phyloP scores from a whole-genome alignment of 2,888 invertebrate genomes.

The Muscina levida region DNA sequence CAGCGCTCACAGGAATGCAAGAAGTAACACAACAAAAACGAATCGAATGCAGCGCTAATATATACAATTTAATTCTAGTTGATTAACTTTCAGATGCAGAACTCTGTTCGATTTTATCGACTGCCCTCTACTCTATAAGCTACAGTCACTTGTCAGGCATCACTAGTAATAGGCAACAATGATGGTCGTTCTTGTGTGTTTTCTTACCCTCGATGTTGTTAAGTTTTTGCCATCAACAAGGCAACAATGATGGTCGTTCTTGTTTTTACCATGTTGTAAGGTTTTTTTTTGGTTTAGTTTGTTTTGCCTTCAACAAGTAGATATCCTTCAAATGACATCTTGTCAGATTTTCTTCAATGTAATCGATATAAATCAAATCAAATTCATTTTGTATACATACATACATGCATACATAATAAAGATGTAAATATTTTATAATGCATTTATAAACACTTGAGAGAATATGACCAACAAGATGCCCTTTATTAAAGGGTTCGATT shows the following conservation, averaged over 20 bases:
- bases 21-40: neutral
- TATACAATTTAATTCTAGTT: neutral
- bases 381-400: no score
- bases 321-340: neutral
- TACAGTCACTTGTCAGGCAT: no score
- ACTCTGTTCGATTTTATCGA: neutral
- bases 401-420: neutral
- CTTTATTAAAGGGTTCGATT: no score
- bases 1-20: slow-evolving; percentile 3
- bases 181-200: neutral
- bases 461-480: neutral
- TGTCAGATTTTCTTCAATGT: slow-evolving; percentile 11
- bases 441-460: slow-evolving; percentile 2
- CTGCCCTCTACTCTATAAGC: no score
- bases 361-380: slow-evolving; percentile 24
- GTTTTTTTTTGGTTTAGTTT: no score
- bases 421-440: neutral
- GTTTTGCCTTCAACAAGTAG: neutral
- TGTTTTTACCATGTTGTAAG: neutral
- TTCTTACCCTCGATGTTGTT: neutral
- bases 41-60: no score
- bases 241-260: neutral
- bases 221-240: no score
- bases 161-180: no score
- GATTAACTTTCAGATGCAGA: neutral